phyloP scores from a whole-genome alignment of 2,888 invertebrate genomes.

The Orthosia gothica region DNA sequence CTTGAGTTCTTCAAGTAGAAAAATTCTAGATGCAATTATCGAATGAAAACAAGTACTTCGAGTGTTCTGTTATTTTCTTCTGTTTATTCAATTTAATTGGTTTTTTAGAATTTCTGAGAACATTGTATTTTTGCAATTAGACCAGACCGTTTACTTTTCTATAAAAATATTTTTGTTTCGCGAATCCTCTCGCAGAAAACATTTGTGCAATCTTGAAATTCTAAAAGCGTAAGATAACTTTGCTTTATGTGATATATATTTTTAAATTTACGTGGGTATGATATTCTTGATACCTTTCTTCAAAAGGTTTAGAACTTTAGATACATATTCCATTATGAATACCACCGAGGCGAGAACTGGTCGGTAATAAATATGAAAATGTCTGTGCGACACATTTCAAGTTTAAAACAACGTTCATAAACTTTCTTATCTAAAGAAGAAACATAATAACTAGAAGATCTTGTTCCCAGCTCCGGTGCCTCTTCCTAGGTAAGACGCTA shows the following conservation, averaged over 20 bases:
- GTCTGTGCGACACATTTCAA: conserved; percentile 19
- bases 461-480: conserved; percentile 47
- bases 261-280: neutral
- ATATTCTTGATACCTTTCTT: neutral
- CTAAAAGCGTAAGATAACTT: neutral
- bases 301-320: neutral
- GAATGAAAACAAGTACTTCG: conserved; percentile 5
- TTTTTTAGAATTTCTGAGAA: neutral
- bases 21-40: conserved; percentile 12
- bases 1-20: conserved; percentile 9
- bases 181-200: neutral
- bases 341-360: neutral
- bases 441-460: conserved; percentile 56
- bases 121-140: neutral
- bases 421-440: conserved; percentile 49
- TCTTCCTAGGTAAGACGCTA: conserved; percentile 44
- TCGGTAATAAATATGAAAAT: conserved; percentile 16
- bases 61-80: neutral
- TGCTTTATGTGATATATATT: neutral
- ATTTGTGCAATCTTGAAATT: conserved; percentile 7
- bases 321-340: neutral
- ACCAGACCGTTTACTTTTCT: neutral
- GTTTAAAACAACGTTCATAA: conserved; percentile 43
- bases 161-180: neutral
- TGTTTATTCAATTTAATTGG: neutral